Conservation (phyloP, 1,140 invertebrate species). For the Penaeus chinensis region DNA sequence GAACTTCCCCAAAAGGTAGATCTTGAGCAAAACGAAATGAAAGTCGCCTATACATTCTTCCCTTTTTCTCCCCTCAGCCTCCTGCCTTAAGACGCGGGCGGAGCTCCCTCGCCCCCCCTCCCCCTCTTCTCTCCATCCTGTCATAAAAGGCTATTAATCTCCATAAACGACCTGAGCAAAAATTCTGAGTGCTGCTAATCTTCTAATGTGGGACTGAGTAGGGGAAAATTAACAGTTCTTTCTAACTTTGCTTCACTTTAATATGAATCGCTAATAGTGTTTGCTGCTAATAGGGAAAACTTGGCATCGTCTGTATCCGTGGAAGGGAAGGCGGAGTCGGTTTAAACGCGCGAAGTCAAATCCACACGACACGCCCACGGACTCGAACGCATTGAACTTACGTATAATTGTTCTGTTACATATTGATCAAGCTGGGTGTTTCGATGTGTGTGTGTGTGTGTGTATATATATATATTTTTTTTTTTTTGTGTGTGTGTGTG, state of each 20-base stretch:
- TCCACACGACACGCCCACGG: too few species aligned
- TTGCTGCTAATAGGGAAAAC: slow-evolving; percentile 44
- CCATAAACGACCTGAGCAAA: slow-evolving; percentile 52
- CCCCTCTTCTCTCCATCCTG: neutral
- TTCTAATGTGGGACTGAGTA: slow-evolving; percentile 60
- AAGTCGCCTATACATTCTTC: neutral
- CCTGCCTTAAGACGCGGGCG: too few species aligned
- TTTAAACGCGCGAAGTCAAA: too few species aligned
- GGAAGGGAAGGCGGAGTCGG: too few species aligned
- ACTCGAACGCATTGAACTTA: too few species aligned
- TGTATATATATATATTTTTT: too few species aligned
- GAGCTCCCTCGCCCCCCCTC: neutral
- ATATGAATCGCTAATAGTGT: slow-evolving; percentile 59
- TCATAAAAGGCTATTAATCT: slow-evolving; percentile 57
- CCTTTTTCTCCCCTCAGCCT: neutral
- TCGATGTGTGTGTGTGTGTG: too few species aligned
- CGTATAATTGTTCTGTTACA: too few species aligned
- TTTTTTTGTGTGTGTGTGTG: too few species aligned
- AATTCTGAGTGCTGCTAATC: slow-evolving; percentile 60
- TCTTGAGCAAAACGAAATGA: too few species aligned
- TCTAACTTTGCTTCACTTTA: slow-evolving; percentile 57
- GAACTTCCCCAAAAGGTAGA: too few species aligned
- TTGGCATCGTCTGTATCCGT: neutral
- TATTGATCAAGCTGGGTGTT: too few species aligned
- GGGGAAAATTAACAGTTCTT: slow-evolving; percentile 60